Conservation (phyloP, 2,888 invertebrate genomes). For the Xanthorhoe designata region DNA sequence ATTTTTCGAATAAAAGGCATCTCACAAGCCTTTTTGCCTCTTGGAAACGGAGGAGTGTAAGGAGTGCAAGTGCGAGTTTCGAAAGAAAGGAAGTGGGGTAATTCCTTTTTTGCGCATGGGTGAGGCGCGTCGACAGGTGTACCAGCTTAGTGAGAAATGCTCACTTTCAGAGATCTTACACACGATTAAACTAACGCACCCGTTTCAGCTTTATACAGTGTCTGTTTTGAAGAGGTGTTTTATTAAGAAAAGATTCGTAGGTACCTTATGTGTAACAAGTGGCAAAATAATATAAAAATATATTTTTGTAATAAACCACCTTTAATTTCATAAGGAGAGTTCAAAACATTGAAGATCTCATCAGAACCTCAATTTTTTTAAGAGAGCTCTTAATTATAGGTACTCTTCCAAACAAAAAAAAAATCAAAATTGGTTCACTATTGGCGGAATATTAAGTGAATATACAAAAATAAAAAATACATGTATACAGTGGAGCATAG, state of each 20-base stretch:
- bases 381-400: no score
- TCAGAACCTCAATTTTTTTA: no score
- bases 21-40: conserved; percentile 9
- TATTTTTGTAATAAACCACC: no score
- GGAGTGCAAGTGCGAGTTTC: conserved; percentile 40
- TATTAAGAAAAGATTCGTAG: background rate
- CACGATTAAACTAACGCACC: conserved; percentile 51
- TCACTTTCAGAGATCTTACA: conserved; percentile 52
- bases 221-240: background rate
- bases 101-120: conserved; percentile 44
- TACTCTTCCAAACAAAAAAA: no score
- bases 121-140: conserved; percentile 50
- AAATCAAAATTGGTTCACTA: no score
- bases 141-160: conserved; percentile 46
- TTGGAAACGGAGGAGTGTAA: conserved; percentile 28
- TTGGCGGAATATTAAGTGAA: no score
- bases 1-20: conserved; percentile 13
- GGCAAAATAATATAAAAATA: no score
- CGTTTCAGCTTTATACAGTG: conserved; percentile 26
- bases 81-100: conserved; percentile 46
- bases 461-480: no score
- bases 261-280: no score
- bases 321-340: no score
- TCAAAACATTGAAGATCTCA: no score
- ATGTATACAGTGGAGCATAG: no score